Conservation (phyloP, 1,140 invertebrate species). For the Agrilus planipennis region DNA sequence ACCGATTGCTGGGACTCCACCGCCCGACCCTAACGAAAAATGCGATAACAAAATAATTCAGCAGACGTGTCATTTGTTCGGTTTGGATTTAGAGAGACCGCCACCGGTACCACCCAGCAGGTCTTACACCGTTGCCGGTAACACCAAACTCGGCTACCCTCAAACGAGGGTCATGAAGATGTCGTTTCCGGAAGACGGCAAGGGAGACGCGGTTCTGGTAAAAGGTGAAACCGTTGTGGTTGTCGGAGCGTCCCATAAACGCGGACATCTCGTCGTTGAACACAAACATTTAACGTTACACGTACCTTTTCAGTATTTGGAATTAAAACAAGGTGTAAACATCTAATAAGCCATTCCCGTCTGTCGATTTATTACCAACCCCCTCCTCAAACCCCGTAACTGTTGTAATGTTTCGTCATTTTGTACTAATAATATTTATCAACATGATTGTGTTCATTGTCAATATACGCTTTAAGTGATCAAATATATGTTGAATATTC, state of each 20-base stretch:
- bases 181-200: conserved; percentile 58
- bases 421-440: conserved; percentile 3
- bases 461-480: conserved; percentile 1
- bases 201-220: conserved; percentile 43
- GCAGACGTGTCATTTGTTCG: conserved; percentile 80
- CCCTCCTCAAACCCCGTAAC: not conserved
- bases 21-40: conserved; percentile 60
- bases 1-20: conserved; percentile 76
- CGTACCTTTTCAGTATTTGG: conserved; percentile 79
- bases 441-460: conserved; percentile 5
- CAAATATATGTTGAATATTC: conserved; percentile 4
- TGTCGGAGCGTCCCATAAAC: conserved; percentile 62
- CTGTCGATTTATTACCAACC: conserved; percentile 8
- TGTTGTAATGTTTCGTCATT: not conserved
- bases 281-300: conserved; percentile 67
- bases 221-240: conserved; percentile 77
- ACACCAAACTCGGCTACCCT: conserved; percentile 86
- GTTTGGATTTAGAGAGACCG: conserved; percentile 77
- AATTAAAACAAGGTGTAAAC: conserved; percentile 47
- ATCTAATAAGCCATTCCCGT: conserved; percentile 17
- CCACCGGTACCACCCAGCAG: conserved; percentile 81
- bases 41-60: conserved; percentile 78
- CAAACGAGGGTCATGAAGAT: conserved; percentile 84
- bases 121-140: conserved; percentile 79
- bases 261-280: conserved; percentile 74